A percentile compares a stretch with the other conserved stretches of the same genome.
Evolutionary conservation across 2,113 vertebrate species (phyloP).

Genomic region (Xenus cinereus): DNA sequence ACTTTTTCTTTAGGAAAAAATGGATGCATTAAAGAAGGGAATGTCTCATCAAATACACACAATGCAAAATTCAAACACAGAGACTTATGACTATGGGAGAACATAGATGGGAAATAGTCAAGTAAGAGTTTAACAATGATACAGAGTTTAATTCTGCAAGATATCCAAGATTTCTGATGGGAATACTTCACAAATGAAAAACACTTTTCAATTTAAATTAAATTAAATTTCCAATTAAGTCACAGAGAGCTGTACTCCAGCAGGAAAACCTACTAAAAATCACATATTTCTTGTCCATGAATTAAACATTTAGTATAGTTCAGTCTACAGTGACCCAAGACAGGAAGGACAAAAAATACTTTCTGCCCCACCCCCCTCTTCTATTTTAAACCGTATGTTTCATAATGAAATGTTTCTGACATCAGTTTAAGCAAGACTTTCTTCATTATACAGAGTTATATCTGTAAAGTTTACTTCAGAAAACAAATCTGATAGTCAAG

Average conservation of each 20-base stretch:
- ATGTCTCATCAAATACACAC: neutral
- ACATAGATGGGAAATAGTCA: conserved; percentile 17
- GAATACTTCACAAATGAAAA: conserved; percentile 72
- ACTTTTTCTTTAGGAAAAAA: neutral
- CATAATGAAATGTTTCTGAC: neutral
- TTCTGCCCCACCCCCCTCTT: neutral
- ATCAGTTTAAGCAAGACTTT: neutral
- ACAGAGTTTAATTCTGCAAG: conserved; percentile 60
- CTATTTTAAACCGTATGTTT: neutral
- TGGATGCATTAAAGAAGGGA: neutral
- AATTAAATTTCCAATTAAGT: conserved; percentile 76
- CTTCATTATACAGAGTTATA: conserved; percentile 7
- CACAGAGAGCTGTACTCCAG: conserved; percentile 59
- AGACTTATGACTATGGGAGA: neutral
- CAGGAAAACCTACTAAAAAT: conserved; percentile 55
- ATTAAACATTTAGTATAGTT: conserved; percentile 44
- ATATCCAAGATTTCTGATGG: conserved; percentile 52
- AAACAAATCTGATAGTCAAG: conserved; percentile 39
- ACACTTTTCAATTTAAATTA: conserved; percentile 71
- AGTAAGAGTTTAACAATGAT: conserved; percentile 25
- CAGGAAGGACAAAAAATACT: neutral
- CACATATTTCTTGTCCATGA: conserved; percentile 30
- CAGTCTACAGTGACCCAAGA: conserved; percentile 7
- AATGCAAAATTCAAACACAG: neutral
- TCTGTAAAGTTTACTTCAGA: conserved; percentile 39